phyloP scores from a whole-genome alignment of 2,113 vertebrate genomes.

The Panthera uncia region DNA sequence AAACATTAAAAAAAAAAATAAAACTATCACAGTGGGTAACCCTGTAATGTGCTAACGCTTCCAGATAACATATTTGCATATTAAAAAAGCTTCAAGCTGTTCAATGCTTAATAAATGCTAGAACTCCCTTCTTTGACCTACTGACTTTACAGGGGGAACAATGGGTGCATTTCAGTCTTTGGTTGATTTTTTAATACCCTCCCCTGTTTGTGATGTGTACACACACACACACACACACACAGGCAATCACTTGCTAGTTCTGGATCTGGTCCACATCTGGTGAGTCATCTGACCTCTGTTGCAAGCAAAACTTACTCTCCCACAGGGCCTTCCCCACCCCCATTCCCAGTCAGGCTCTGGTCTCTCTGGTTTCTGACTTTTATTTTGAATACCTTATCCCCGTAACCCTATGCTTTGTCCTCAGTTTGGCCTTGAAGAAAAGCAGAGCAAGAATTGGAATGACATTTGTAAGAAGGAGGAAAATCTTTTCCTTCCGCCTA shows the following conservation, averaged over 20 bases:
- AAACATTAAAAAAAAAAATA: background rate
- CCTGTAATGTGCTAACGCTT: background rate
- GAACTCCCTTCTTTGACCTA: background rate
- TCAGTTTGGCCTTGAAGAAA: constrained; percentile 65
- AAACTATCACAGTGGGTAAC: background rate
- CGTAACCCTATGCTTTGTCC: constrained; percentile 63
- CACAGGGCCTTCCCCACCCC: background rate
- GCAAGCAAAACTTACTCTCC: background rate
- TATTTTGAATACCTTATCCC: constrained; percentile 56
- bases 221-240: background rate
- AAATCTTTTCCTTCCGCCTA: constrained; percentile 71
- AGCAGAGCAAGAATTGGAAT: constrained; percentile 64
- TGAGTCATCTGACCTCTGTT: constrained; percentile 12
- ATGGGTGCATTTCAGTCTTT: background rate
- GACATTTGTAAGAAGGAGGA: constrained; percentile 70
- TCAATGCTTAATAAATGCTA: constrained; percentile 15
- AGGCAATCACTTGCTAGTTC: background rate
- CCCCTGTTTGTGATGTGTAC: background rate
- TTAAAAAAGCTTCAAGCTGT: background rate
- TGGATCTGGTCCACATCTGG: background rate
- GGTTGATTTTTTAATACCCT: constrained; percentile 39
- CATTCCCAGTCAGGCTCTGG: background rate
- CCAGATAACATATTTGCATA: background rate
- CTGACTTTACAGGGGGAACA: background rate
- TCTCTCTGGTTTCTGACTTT: constrained; percentile 62